Base-by-base conservation (phyloP, 1,140 invertebrate genomes). In the Luehdorfia chinensis region DNA sequence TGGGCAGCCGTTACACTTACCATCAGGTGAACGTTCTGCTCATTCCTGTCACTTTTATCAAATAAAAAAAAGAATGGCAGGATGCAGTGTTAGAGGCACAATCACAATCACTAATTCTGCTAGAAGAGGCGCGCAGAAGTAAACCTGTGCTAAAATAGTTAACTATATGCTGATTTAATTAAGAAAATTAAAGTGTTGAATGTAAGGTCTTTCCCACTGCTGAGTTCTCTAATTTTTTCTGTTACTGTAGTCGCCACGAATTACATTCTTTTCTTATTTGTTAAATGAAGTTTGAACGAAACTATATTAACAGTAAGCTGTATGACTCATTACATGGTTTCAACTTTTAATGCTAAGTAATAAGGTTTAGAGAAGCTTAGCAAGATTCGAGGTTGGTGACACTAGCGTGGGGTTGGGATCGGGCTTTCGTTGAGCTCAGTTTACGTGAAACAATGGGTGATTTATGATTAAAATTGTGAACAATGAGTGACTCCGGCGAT, bases 391-490 rank as follows among this genome's bases (percentile, higher is more conserved):
- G 14, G 1, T 30, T 1, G 39, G 13, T 36, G 15, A 18, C 23
- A 43, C 13, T 16, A 30, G 39, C 25, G 25, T 4, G 39, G 23
- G n/a, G 2, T 7, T 8, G 23, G 7, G 13, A 30, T 28, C n/a
- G n/a, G n/a, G n/a, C 39, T 28, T 16, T 18, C 14, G 39, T 30
- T 14, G 14, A 43, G 27, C 39, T 16, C 39, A 28, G 39, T 28
- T 43, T 43, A 14, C 39, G 28, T 43, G 39, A 43, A 43, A 43
- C 39, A 43, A 43, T 43, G 27, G 39, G 39, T 43, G 39, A 43
- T 43, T 43, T 43, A 43, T 43, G 28, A 43, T 30, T 30, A 43
- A 43, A 43, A 43, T 43, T 16, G 15, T n/a, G 18, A 43, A 43
- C 39, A 43, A 43, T 43, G 39, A 30, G 9, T 15, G 15, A 8